Percentiles rank a stretch among this genome's conserved stretches.
These are phyloP conservation scores for Amphipoea lucens DNA, from an alignment of 2,888 invertebrate species.

Conservation along the genomic window DNA sequence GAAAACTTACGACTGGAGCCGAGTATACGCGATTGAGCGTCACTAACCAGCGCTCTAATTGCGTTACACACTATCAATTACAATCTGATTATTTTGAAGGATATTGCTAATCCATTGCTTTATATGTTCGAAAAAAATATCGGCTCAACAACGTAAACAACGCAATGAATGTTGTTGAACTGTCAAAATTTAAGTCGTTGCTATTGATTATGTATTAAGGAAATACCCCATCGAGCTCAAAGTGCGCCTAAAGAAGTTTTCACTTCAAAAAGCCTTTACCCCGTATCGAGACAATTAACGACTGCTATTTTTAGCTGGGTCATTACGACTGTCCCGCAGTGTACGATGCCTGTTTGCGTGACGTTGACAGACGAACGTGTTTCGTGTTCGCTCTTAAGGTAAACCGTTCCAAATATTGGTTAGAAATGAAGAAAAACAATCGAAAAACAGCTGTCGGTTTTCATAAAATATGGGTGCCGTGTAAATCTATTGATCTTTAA, in stretches of 20 bases:
- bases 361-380: constrained; percentile 58
- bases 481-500: constrained; percentile 22
- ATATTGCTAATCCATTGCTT: too few relatives aligned
- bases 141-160: too few relatives aligned
- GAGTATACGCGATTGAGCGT: too few relatives aligned
- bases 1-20: too few relatives aligned
- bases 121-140: too few relatives aligned
- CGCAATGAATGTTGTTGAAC: background rate
- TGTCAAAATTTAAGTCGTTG: background rate
- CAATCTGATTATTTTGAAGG: too few relatives aligned
- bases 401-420: constrained; percentile 38
- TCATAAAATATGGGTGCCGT: constrained; percentile 6
- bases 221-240: too few relatives aligned
- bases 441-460: constrained; percentile 9
- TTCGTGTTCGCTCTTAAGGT: constrained; percentile 47
- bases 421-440: constrained; percentile 36
- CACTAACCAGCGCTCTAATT: too few relatives aligned
- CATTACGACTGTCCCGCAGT: constrained; percentile 33
- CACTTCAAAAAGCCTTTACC: background rate
- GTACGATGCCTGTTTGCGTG: constrained; percentile 48
- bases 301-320: constrained; percentile 7
- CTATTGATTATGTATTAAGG: too few relatives aligned
- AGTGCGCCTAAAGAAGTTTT: background rate
- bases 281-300: background rate
- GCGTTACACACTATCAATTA: too few relatives aligned